A percentile compares a stretch with the other conserved stretches of the same genome.
phyloP scores from a whole-genome alignment of 2,888 invertebrate species.

The Entomobrya proxima region DNA sequence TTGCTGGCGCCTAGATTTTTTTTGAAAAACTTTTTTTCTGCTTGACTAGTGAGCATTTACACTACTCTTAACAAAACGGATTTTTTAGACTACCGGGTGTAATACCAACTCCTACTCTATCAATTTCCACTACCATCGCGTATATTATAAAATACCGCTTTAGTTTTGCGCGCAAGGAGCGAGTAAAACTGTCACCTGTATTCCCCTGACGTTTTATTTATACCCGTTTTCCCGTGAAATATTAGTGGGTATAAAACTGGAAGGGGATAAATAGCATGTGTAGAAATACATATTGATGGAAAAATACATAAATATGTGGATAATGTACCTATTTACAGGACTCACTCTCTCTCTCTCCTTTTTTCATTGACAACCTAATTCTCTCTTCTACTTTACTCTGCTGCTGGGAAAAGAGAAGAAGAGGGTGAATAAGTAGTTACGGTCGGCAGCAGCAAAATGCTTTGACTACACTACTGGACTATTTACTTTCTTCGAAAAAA shows the following conservation, averaged over 20 bases:
- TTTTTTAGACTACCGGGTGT: no score
- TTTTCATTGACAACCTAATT: constrained; percentile 24
- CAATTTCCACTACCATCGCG: no score
- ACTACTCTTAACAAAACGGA: no score
- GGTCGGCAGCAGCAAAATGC: no score
- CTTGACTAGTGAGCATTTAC: no score
- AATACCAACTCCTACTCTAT: neutral
- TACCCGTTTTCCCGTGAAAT: constrained; percentile 19
- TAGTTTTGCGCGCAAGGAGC: constrained; percentile 6
- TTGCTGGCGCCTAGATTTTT: no score
- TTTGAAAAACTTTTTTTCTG: no score
- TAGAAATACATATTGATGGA: no score
- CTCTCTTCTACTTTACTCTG: no score
- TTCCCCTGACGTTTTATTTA: constrained; percentile 20
- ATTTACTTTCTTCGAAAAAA: constrained; percentile 14
- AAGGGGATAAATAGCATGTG: constrained; percentile 13
- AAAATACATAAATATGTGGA: neutral
- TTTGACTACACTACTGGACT: neutral
- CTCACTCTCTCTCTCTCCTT: neutral
- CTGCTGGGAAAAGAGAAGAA: neutral
- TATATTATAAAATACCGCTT: neutral
- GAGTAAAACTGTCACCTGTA: constrained; percentile 25
- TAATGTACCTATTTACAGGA: neutral
- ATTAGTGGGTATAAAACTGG: constrained; percentile 7
- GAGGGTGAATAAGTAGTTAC: no score